Percentiles rank a stretch among this genome's conserved stretches.
These are phyloP conservation scores for Trypoxylon attenuatum DNA, from an alignment of 2,888 invertebrate genomes.

Conservation along the genomic window DNA sequence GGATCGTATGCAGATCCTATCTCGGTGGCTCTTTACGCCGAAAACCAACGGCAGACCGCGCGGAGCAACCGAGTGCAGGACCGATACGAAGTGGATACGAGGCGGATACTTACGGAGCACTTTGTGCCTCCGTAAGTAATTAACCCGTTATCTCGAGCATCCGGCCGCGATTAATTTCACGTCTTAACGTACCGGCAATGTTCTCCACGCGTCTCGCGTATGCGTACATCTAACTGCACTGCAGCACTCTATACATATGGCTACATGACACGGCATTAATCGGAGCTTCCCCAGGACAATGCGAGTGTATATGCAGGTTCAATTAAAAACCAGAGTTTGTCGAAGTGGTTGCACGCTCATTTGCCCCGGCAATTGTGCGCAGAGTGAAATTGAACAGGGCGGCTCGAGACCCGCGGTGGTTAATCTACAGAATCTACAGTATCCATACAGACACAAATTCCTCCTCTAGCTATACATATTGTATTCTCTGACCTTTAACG, in stretches of 20 bases:
- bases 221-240: not conserved
- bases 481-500: constrained; percentile 2
- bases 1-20: constrained; percentile 39
- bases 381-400: too few relatives aligned
- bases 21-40: constrained; percentile 36
- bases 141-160: constrained; percentile 63
- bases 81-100: not conserved
- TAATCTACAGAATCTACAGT: too few relatives aligned
- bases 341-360: too few relatives aligned
- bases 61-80: too few relatives aligned
- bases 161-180: constrained; percentile 67
- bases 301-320: not conserved
- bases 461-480: not conserved
- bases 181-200: constrained; percentile 52
- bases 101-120: constrained; percentile 5
- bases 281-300: not conserved
- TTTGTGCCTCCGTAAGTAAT: constrained; percentile 50
- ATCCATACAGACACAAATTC: constrained; percentile 11
- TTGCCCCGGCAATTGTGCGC: too few relatives aligned
- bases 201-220: constrained; percentile 35
- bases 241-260: too few relatives aligned
- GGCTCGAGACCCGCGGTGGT: not conserved
- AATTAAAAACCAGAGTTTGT: not conserved
- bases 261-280: constrained; percentile 5
- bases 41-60: constrained; percentile 9